These are phyloP conservation scores for Eupsittula cactorum DNA, from an alignment of 2,113 vertebrate species.

Conservation along the genomic window DNA sequence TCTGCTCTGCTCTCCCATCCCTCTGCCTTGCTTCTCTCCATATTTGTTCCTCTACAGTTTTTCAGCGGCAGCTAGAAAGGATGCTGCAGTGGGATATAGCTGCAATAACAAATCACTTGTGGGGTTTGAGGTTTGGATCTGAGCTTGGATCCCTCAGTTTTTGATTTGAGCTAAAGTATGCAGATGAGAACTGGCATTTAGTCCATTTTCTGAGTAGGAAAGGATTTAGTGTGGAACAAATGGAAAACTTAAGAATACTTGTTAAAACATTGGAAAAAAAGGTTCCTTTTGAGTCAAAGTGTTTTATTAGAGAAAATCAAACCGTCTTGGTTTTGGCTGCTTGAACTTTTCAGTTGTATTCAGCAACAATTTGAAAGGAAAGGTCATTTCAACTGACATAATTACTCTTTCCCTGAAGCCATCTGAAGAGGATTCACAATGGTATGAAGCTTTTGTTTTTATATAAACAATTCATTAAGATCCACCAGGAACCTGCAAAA, in stretches of 20 bases:
- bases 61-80: neutral
- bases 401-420: constrained; percentile 29
- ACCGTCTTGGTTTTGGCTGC: neutral
- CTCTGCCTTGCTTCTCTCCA: neutral
- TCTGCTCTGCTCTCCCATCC: neutral
- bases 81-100: neutral
- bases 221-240: neutral
- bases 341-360: neutral
- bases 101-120: neutral
- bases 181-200: neutral
- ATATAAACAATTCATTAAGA: constrained; percentile 64
- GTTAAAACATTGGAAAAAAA: neutral
- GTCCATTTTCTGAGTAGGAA: neutral
- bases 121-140: neutral
- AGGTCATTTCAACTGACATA: constrained; percentile 30
- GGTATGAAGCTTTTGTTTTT: constrained; percentile 65
- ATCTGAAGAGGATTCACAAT: neutral
- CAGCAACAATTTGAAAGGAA: constrained; percentile 11
- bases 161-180: neutral
- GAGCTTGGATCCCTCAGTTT: neutral
- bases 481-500: constrained; percentile 44
- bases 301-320: constrained; percentile 6
- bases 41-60: neutral
- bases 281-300: neutral
- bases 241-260: neutral